Percentiles rank a stretch among this genome's conserved stretches.
Conservation (phyloP, 2,888 invertebrate genomes). For the Erebia palarica region DNA sequence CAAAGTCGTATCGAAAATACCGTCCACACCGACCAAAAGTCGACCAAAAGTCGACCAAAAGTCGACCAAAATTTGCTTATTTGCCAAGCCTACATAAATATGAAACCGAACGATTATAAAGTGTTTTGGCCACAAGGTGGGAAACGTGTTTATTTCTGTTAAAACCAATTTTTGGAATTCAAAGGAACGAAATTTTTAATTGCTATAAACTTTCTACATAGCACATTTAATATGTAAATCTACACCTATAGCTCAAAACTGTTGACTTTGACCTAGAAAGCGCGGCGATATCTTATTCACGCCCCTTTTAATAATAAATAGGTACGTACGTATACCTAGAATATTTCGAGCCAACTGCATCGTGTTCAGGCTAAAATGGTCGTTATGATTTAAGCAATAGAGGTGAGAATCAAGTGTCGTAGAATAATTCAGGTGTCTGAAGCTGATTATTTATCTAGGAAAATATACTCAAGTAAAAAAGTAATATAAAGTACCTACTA, state of each 20-base stretch:
- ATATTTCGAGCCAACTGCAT: slow-evolving; percentile 24
- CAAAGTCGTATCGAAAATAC: too few species aligned
- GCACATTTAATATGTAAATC: slow-evolving; percentile 15
- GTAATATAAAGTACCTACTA: not conserved
- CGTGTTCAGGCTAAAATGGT: slow-evolving; percentile 24
- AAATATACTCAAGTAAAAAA: not conserved
- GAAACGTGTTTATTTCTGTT: too few species aligned
- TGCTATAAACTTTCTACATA: not conserved
- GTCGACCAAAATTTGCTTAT: too few species aligned
- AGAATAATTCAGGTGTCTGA: slow-evolving; percentile 5
- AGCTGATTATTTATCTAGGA: slow-evolving; percentile 1
- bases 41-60: too few species aligned
- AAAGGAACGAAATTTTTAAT: not conserved
- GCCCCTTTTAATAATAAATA: slow-evolving; percentile 40
- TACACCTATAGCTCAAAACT: slow-evolving; percentile 21
- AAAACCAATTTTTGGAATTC: too few species aligned
- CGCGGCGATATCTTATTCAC: slow-evolving; percentile 33
- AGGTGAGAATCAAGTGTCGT: not conserved
- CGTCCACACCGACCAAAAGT: too few species aligned
- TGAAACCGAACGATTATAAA: too few species aligned
- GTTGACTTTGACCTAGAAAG: slow-evolving; percentile 40
- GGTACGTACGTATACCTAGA: slow-evolving; percentile 31
- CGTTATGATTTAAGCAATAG: slow-evolving; percentile 13
- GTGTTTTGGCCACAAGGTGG: too few species aligned
- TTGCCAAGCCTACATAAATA: too few species aligned